These are phyloP conservation scores for Tipula vernalis DNA, from an alignment of 2,888 invertebrate genomes.

Conservation along the genomic window DNA sequence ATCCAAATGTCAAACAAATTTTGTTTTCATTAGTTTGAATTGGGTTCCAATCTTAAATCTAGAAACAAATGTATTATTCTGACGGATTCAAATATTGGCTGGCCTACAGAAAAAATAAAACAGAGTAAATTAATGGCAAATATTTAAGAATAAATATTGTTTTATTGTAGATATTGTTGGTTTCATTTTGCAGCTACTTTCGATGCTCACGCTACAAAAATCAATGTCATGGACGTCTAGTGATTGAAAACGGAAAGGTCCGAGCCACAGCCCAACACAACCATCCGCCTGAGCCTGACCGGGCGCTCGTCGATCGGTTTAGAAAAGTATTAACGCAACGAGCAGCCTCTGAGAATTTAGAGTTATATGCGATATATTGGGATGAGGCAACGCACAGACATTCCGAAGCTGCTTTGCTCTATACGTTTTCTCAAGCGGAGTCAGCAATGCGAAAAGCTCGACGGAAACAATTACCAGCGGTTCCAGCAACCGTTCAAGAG, in stretches of 20 bases:
- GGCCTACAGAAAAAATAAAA: slow-evolving; percentile 21
- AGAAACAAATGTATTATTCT: slow-evolving; percentile 15
- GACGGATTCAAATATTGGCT: slow-evolving; percentile 25
- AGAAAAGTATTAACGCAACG: slow-evolving; percentile 22
- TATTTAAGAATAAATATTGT: background rate
- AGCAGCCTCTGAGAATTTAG: slow-evolving; percentile 20
- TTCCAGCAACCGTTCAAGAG: slow-evolving; percentile 19
- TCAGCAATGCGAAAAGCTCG: slow-evolving; percentile 24
- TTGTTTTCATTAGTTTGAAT: background rate
- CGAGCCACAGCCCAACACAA: slow-evolving; percentile 20
- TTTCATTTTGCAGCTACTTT: slow-evolving; percentile 19
- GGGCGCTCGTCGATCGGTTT: slow-evolving; percentile 22
- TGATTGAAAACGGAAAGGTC: slow-evolving; percentile 20
- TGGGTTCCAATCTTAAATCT: background rate
- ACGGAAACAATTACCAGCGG: slow-evolving; percentile 21
- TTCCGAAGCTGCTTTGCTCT: slow-evolving; percentile 22
- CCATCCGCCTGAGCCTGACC: slow-evolving; percentile 21
- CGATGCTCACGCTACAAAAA: slow-evolving; percentile 22
- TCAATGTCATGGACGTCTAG: slow-evolving; percentile 21
- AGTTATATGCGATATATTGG: slow-evolving; percentile 22
- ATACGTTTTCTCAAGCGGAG: slow-evolving; percentile 22
- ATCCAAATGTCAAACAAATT: background rate
- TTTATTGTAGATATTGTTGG: background rate
- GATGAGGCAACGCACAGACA: slow-evolving; percentile 22
- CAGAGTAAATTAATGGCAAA: slow-evolving; percentile 17